Percentiles rank a stretch among this genome's conserved stretches.
These are phyloP conservation scores for Pyrocephalus nanus DNA, from an alignment of 2,797 vertebrate species.

Conservation along the genomic window DNA sequence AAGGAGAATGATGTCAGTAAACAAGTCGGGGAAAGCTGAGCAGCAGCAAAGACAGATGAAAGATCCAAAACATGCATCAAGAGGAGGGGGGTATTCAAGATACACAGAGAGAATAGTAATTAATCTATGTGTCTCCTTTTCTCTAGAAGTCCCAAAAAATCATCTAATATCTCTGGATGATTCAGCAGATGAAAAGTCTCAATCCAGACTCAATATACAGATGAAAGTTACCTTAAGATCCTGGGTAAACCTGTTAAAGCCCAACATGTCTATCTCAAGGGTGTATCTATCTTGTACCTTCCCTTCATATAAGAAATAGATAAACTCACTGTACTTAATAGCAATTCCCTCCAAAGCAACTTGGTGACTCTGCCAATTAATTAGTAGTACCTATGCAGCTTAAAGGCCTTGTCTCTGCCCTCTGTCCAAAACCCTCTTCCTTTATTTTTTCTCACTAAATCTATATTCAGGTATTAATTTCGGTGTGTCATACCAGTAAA, in stretches of 20 bases:
- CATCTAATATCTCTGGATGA: background rate
- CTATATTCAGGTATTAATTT: slow-evolving; percentile 6
- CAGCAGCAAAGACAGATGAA: background rate
- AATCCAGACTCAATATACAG: background rate
- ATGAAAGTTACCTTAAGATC: background rate
- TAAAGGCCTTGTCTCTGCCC: background rate
- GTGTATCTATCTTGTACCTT: background rate
- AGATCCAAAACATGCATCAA: background rate
- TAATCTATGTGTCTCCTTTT: background rate
- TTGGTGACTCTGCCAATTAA: background rate
- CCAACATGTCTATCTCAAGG: background rate
- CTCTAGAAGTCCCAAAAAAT: background rate
- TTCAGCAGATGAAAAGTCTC: background rate
- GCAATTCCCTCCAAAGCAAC: background rate
- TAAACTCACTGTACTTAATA: background rate
- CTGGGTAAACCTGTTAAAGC: background rate
- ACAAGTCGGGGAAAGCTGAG: background rate
- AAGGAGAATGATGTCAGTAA: background rate
- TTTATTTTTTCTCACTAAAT: background rate
- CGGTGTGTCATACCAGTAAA: background rate
- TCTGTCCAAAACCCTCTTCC: background rate
- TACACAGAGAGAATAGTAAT: background rate
- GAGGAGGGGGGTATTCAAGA: background rate
- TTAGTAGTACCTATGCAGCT: background rate
- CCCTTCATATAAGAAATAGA: background rate